These are phyloP conservation scores for Eucidaris tribuloides DNA, from an alignment of 35 echinoderm and acorn worm genomes.

Conservation along the genomic window DNA sequence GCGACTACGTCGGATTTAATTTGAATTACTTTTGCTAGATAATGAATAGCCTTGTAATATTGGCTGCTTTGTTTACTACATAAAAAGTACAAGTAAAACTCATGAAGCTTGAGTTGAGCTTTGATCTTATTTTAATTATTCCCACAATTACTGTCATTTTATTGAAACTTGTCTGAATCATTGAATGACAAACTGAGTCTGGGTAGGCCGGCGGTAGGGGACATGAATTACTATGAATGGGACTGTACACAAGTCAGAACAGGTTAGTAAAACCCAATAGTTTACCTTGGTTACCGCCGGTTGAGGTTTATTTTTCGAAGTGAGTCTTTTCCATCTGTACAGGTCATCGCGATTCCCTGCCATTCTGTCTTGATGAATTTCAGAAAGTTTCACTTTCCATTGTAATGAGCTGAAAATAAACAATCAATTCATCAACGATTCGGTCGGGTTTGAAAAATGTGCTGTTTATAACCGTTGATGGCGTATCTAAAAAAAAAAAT, in stretches of 20 bases:
- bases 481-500: too few species aligned
- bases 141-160: neutral
- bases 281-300: constrained; percentile 9
- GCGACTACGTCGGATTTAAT: too few species aligned
- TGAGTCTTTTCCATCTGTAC: constrained; percentile 15
- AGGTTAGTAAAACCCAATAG: neutral
- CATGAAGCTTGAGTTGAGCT: neutral
- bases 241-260: neutral
- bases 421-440: too few species aligned
- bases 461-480: neutral
- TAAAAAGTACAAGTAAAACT: neutral
- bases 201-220: neutral
- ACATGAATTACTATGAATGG: neutral
- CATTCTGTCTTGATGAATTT: too few species aligned
- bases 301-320: constrained; percentile 5
- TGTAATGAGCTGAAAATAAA: too few species aligned
- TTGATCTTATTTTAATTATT: neutral
- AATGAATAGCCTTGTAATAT: too few species aligned
- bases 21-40: too few species aligned
- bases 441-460: too few species aligned
- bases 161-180: neutral
- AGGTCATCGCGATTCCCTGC: neutral
- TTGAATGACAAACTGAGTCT: neutral
- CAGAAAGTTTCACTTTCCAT: too few species aligned
- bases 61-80: too few species aligned